These are phyloP conservation scores for Lysandra coridon DNA, from an alignment of 2,888 invertebrate species.

Conservation along the genomic window DNA sequence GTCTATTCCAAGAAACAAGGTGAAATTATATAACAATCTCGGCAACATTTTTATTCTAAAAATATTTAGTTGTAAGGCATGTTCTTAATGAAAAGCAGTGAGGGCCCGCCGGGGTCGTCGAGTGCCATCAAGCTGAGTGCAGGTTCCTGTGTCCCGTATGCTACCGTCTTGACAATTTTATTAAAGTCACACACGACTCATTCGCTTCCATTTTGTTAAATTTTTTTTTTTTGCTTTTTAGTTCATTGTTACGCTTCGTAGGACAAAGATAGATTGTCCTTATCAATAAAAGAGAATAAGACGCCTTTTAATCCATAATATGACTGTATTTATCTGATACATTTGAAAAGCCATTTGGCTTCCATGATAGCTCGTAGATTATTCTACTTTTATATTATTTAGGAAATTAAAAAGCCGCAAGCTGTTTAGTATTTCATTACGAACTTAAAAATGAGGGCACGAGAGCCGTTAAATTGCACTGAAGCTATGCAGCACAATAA, in stretches of 20 bases:
- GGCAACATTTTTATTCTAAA: slow-evolving; percentile 19
- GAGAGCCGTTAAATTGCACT: slow-evolving; percentile 55
- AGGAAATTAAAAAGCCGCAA: not conserved
- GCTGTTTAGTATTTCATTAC: slow-evolving; percentile 48
- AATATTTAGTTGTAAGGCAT: slow-evolving; percentile 29
- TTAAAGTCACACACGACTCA: slow-evolving; percentile 25
- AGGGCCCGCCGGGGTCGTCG: slow-evolving; percentile 59
- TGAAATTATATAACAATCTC: not conserved
- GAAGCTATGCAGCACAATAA: slow-evolving; percentile 37
- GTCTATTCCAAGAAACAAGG: not conserved
- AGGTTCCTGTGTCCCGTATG: slow-evolving; percentile 56
- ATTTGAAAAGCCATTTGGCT: no score
- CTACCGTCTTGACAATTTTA: slow-evolving; percentile 36
- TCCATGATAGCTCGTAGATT: not conserved
- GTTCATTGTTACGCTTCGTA: not conserved
- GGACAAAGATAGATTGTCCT: not conserved
- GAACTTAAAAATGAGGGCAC: slow-evolving; percentile 56
- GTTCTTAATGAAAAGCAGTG: slow-evolving; percentile 55
- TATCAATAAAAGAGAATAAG: not conserved
- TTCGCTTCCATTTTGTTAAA: slow-evolving; percentile 17
- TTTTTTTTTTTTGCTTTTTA: not conserved
- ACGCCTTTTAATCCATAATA: no score
- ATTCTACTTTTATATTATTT: not conserved
- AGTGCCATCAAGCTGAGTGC: slow-evolving; percentile 71
- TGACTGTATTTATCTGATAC: no score